Percentiles rank a stretch among this genome's conserved stretches.
phyloP scores from a whole-genome alignment of 2,797 vertebrate genomes.

The Pygocentrus nattereri region DNA sequence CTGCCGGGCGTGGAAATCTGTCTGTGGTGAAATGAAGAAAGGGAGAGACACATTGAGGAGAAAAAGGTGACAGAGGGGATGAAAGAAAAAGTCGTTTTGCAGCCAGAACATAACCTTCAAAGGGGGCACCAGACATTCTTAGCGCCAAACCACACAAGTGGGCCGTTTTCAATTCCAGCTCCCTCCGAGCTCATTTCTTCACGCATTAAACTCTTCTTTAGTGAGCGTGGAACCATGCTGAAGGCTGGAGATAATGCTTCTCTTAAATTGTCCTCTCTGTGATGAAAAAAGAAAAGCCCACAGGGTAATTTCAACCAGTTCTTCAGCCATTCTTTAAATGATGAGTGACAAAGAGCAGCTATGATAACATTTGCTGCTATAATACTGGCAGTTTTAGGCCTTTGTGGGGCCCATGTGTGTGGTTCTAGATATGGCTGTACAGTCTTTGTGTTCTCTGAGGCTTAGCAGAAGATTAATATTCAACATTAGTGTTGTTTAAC shows the following conservation, averaged over 20 bases:
- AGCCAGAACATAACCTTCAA: constrained; percentile 34
- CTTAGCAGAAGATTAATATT: too few species aligned
- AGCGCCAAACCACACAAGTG: constrained; percentile 23
- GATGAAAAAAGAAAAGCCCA: constrained; percentile 6
- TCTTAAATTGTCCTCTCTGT: neutral
- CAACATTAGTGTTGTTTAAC: too few species aligned
- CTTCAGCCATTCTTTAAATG: neutral
- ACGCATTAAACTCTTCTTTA: constrained; percentile 6
- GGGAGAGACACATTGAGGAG: neutral
- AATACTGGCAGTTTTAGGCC: neutral
- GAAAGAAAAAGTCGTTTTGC: constrained; percentile 10
- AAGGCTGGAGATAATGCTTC: constrained; percentile 11
- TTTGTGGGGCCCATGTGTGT: neutral
- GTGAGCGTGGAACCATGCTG: neutral
- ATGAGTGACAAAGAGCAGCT: neutral
- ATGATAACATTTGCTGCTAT: neutral
- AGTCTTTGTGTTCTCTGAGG: too few species aligned
- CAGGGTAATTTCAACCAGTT: neutral
- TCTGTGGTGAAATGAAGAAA: constrained; percentile 3
- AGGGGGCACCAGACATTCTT: constrained; percentile 12
- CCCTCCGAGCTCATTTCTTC: constrained; percentile 13
- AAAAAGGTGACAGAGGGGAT: neutral
- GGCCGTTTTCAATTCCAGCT: constrained; percentile 30
- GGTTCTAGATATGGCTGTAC: neutral
- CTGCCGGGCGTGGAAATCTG: neutral